A percentile compares a stretch with the other conserved stretches of the same genome.
Conservation (phyloP, 2,888 invertebrate species). For the Caradrina clavipalpis region DNA sequence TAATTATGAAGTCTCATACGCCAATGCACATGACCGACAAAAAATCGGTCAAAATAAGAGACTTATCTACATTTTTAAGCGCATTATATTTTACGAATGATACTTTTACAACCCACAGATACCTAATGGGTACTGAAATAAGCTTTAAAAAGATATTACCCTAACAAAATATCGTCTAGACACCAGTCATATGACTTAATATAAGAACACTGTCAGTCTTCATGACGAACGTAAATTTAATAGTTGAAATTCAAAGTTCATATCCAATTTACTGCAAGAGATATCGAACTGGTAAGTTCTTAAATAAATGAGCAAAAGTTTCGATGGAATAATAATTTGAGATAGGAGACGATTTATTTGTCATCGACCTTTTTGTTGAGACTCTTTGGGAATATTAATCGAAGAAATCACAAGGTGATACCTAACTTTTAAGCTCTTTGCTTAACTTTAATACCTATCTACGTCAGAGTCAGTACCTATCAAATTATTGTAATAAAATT, state of each 20-base stretch:
- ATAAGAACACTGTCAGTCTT: constrained; percentile 27
- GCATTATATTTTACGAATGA: too few relatives aligned
- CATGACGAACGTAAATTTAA: constrained; percentile 58
- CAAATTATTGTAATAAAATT: not conserved
- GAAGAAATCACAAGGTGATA: constrained; percentile 35
- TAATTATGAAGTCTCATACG: too few relatives aligned
- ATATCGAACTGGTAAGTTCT: constrained; percentile 50
- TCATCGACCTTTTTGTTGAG: constrained; percentile 53
- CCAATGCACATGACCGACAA: too few relatives aligned
- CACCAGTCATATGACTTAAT: constrained; percentile 45
- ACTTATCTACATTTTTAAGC: too few relatives aligned
- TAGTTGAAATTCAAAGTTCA: constrained; percentile 47
- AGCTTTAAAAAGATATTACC: constrained; percentile 9
- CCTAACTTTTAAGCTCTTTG: constrained; percentile 17
- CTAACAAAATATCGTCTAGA: constrained; percentile 37
- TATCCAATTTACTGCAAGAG: constrained; percentile 55
- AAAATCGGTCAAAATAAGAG: too few relatives aligned
- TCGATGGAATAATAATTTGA: constrained; percentile 52
- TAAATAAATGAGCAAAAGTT: constrained; percentile 56
- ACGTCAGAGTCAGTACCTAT: not conserved
- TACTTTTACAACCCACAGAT: constrained; percentile 3
- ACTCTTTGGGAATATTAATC: constrained; percentile 52
- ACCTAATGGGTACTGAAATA: constrained; percentile 18
- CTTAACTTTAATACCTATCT: constrained; percentile 17
- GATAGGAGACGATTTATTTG: constrained; percentile 56